phyloP scores from a whole-genome alignment of 2,888 invertebrate genomes.

The Tortrix viridana region DNA sequence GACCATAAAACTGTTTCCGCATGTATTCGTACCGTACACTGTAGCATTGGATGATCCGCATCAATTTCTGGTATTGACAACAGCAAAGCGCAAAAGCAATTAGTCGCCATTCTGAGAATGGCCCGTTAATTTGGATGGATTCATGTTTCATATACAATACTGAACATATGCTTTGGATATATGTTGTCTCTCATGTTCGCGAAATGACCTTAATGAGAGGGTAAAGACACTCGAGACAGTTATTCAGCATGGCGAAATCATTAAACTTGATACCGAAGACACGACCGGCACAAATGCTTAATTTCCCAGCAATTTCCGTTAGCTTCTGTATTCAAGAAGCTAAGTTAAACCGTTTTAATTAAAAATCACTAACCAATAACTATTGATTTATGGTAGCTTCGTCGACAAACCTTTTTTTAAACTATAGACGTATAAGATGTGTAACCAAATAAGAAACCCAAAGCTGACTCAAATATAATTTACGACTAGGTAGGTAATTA shows the following conservation, averaged over 20 bases:
- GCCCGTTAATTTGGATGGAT: neutral
- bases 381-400: too few species aligned
- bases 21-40: neutral
- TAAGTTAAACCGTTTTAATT: too few species aligned
- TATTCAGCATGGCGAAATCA: slow-evolving; percentile 29
- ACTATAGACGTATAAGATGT: too few species aligned
- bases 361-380: too few species aligned
- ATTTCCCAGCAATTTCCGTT: slow-evolving; percentile 1
- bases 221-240: slow-evolving; percentile 35
- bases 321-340: too few species aligned
- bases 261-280: slow-evolving; percentile 12
- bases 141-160: neutral
- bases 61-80: neutral
- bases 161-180: neutral
- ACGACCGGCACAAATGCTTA: slow-evolving; percentile 7
- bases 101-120: slow-evolving; percentile 14
- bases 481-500: too few species aligned
- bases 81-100: neutral
- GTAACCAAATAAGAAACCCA: too few species aligned
- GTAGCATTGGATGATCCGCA: slow-evolving; percentile 1
- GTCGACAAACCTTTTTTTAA: too few species aligned
- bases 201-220: slow-evolving; percentile 27
- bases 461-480: too few species aligned
- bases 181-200: slow-evolving; percentile 4
- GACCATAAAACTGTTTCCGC: too few species aligned